Evolutionary conservation across 1,140 invertebrate genomes (phyloP), one percentile per base, ranked within the genome.

Genomic region (Papilio polyxenes): DNA sequence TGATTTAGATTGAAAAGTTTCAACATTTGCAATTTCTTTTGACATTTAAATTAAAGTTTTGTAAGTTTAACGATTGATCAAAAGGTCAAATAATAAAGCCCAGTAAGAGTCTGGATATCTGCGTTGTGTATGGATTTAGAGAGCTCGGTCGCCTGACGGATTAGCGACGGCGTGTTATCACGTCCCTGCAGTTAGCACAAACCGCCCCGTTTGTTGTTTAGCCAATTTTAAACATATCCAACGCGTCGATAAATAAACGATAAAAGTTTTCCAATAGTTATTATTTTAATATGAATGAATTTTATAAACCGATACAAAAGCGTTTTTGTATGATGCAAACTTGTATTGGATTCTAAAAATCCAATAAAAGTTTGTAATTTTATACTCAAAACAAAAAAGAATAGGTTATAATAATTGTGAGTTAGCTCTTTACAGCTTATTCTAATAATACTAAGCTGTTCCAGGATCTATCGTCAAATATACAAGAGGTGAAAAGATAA

Each of bases 131-230:
- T 87, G 86, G 87, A 87, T 87, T 87, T 85, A 82, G 81, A 56
- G 83, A 87, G 85, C 82, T 85, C 83, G 85, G 85, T 87, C 88
- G 84, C 81, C 87, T 85, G 84, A 83, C 59, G 89, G 88, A 89
- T 89, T 91, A 88, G 87, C 83, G 86, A 85, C 83, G 84, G 78
- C 83, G 84, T 87, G 89, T 91, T 91, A 91, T 89, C 88, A 87
- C 86, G 82, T 85, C 85, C 81, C 77, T 88, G 87, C 89, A 91
- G 88, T 91, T 89, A 86, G 83, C 77, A 81, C 79, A 83, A 87
- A 87, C 86, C 87, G 23, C 78, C 59, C 44, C 20, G 75, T 53
- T 51, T 53, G 59, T 65, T 80, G 78, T 80, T 40, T 79, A 65
- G 56, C 78, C 78, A 65, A 80, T 80, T 80, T 65, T 20, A 80